Conservation (phyloP, 2,797 vertebrate genomes). For the Clarias fuscus region DNA sequence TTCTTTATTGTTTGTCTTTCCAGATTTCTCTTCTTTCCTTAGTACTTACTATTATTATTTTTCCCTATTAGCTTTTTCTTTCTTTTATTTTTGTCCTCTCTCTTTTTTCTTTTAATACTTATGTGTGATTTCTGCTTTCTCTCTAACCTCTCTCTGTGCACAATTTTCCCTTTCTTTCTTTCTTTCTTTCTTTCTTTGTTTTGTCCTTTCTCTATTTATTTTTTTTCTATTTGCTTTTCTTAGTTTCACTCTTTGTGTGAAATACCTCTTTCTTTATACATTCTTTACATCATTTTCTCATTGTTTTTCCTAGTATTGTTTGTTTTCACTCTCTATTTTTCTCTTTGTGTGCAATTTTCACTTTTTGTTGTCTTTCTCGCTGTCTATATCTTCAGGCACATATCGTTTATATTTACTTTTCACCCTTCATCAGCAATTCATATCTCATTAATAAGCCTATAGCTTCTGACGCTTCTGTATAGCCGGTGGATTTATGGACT, state of each 20-base stretch:
- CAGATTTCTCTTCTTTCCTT: not conserved
- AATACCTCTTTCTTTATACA: too few species aligned
- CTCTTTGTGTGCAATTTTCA: too few species aligned
- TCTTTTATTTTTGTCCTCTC: not conserved
- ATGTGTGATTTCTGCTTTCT: not conserved
- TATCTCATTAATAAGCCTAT: conserved; percentile 54
- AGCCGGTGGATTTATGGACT: not conserved
- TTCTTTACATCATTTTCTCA: too few species aligned
- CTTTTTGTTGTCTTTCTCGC: not conserved
- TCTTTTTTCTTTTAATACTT: not conserved
- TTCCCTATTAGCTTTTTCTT: not conserved
- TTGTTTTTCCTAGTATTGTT: too few species aligned
- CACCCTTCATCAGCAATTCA: not conserved
- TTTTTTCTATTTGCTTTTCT: too few species aligned
- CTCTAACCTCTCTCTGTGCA: not conserved
- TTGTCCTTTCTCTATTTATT: too few species aligned
- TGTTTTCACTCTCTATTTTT: too few species aligned
- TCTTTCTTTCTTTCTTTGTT: not conserved
- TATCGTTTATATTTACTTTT: not conserved
- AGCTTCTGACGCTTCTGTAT: not conserved
- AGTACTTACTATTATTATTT: not conserved
- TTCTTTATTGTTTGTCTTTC: not conserved
- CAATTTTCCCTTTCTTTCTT: not conserved
- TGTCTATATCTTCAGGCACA: not conserved
- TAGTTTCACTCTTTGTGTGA: too few species aligned